Conservation (phyloP, 2,797 vertebrate species). For the Danio kyathit region DNA sequence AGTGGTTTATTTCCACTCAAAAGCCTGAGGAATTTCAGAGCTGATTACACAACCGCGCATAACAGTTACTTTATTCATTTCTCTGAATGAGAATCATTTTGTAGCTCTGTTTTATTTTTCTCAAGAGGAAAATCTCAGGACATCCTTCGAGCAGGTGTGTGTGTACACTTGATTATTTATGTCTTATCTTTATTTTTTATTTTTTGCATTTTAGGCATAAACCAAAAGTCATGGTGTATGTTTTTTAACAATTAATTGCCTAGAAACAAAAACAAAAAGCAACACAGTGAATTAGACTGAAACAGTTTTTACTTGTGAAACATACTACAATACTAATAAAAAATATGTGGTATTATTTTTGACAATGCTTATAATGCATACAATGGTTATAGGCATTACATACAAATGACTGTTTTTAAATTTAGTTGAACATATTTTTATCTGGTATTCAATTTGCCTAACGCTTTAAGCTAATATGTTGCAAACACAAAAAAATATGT, state of each 20-base stretch:
- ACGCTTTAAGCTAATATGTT: too few relatives aligned
- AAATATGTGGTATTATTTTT: background rate
- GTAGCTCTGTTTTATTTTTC: background rate
- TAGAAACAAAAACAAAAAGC: background rate
- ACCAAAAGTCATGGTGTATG: too few relatives aligned
- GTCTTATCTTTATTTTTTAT: background rate
- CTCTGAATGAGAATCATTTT: background rate
- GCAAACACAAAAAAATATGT: too few relatives aligned
- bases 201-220: background rate
- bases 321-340: background rate
- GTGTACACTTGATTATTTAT: background rate
- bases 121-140: background rate
- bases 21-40: constrained; percentile 73
- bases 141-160: constrained; percentile 8
- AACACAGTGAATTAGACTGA: background rate
- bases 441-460: too few relatives aligned
- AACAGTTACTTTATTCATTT: constrained; percentile 41
- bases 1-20: constrained; percentile 49
- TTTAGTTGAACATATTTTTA: too few relatives aligned
- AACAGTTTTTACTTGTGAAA: background rate
- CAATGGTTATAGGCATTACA: background rate
- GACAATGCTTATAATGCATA: background rate
- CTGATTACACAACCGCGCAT: constrained; percentile 64
- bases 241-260: background rate
- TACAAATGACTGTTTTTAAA: too few relatives aligned